Base-by-base conservation (phyloP, 2,797 vertebrate species). In the Sardinella longiceps region DNA sequence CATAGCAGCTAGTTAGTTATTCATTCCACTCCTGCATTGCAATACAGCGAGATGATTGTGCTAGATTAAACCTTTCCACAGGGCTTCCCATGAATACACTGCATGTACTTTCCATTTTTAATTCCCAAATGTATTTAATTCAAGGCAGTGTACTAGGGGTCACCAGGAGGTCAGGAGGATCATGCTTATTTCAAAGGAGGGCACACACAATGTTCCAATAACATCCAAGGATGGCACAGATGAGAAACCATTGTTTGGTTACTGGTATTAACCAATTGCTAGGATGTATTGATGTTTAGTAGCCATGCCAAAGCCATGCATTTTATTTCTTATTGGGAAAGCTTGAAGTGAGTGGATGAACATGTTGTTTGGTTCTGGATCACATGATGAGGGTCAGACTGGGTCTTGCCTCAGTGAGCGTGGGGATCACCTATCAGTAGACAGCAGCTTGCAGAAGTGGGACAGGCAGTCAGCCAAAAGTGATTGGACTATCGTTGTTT, bases 391-490 rank as follows among this genome's bases (percentile, higher is more conserved):
- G 70, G 37, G 43, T 77, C 33, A 20, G 33, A 43, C 4, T 37
- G 33, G 18, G 33, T 77, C 33, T 9, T 39, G 70, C 33, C 18
- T 77, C 20, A 6, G 1, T 43, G 37, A 77, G 18, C 5, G 20
- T 7, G 15, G 63, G 28, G 28, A 33, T 37, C 30, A 70, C 63
- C 63, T 70, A 70, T 70, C 70, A 77, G 70, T 7, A 10, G 33
- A 43, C 23, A 7, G 70, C 70, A 77, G 70, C 70, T 77, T 77
- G 70, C 70, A 77, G 37, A 77, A 77, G 70, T 77, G 70, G 70
- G 37, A 37, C 70, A 77, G 70, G 70, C 70, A 43, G 15, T 23
- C 37, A 33, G 70, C 37, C 70, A 77, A 77, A 43, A 77, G 33
- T 77, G 70, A 77, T 77, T 77, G 37, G 37, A 20, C 37, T 77